Percentiles rank a stretch among this genome's conserved stretches.
Evolutionary conservation across 2,797 vertebrate species (phyloP).

Genomic region (Gymnodraco acuticeps): DNA sequence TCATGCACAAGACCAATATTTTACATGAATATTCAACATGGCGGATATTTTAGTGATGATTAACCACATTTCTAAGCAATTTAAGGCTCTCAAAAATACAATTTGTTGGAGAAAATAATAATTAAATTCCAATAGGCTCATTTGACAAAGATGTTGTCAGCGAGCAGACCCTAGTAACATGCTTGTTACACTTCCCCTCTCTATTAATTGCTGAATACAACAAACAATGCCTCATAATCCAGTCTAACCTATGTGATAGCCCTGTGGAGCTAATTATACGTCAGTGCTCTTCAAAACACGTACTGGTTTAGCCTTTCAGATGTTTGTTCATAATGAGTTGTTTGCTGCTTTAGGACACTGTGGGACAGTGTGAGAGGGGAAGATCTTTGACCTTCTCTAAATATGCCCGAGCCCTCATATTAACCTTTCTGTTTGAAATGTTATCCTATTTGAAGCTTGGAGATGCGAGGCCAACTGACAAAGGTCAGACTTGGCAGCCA

Average conservation of each 20-base stretch:
- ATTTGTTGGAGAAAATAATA: too few relatives aligned
- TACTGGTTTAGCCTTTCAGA: slow-evolving; percentile 26
- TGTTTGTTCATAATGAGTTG: slow-evolving; percentile 9
- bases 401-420: slow-evolving; percentile 61
- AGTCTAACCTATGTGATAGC: not conserved
- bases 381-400: slow-evolving; percentile 78
- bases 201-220: not conserved
- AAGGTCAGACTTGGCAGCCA: slow-evolving; percentile 77
- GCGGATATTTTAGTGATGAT: too few relatives aligned
- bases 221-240: slow-evolving; percentile 7
- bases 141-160: too few relatives aligned
- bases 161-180: not conserved
- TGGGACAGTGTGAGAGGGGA: not conserved
- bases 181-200: slow-evolving; percentile 2
- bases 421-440: slow-evolving; percentile 86
- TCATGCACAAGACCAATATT: too few relatives aligned
- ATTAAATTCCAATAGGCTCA: too few relatives aligned
- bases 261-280: slow-evolving; percentile 40
- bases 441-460: slow-evolving; percentile 63
- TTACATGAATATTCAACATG: too few relatives aligned
- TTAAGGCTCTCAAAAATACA: too few relatives aligned
- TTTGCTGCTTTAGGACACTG: slow-evolving; percentile 35
- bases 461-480: slow-evolving; percentile 63
- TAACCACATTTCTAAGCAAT: too few relatives aligned
- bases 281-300: slow-evolving; percentile 14